phyloP scores from a whole-genome alignment of 53 echinoderm and acorn worm genomes.

The Crossaster papposus region DNA sequence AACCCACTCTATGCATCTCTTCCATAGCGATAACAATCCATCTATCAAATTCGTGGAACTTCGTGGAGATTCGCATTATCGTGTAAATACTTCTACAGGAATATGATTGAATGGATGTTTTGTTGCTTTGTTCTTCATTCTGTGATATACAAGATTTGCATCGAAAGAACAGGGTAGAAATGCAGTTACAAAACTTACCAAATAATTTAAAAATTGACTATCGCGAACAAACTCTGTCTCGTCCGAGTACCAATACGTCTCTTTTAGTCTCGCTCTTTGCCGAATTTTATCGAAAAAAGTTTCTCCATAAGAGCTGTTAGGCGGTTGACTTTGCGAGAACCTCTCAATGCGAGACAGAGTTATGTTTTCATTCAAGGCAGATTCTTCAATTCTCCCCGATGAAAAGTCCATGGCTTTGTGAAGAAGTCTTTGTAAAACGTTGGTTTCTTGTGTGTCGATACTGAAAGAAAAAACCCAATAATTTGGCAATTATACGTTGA shows the following conservation, averaged over 20 bases:
- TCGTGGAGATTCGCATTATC: no score
- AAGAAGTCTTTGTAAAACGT: conserved; percentile 21
- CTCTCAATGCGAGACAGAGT: conserved; percentile 26
- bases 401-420: conserved; percentile 22
- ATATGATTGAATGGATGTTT: no score
- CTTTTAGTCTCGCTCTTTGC: neutral
- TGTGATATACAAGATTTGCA: neutral
- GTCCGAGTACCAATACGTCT: conserved; percentile 19
- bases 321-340: conserved; percentile 33
- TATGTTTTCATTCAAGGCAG: conserved; percentile 6
- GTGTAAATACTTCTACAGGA: no score
- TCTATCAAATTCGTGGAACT: no score
- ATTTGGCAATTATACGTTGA: neutral
- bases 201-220: conserved; percentile 76
- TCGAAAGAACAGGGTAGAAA: neutral
- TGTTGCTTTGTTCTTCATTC: neutral
- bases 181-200: conserved; percentile 59
- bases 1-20: no score
- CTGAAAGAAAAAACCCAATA: conserved; percentile 8
- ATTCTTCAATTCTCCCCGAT: neutral
- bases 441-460: neutral
- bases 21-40: no score
- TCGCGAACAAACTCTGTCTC: conserved; percentile 73
- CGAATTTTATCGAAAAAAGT: neutral
- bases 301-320: conserved; percentile 39